phyloP scores from a whole-genome alignment of 2,113 vertebrate species.

The Elaphurus davidianus region DNA sequence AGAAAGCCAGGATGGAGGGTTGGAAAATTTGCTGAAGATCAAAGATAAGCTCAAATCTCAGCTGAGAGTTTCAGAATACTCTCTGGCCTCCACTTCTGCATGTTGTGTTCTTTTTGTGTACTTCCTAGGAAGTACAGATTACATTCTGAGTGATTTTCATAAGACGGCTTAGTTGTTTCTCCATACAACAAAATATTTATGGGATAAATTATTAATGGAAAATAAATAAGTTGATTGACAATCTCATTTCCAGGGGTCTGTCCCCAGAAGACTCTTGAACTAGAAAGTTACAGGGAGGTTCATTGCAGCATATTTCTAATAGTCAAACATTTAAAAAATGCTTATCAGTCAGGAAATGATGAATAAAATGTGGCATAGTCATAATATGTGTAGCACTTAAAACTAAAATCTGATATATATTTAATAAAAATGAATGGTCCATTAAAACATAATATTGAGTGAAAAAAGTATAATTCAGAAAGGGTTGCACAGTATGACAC shows the following conservation, averaged over 20 bases:
- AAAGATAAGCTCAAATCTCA: not conserved
- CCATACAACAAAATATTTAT: not conserved
- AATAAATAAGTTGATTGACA: not conserved
- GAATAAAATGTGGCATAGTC: not conserved
- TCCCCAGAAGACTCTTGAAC: not conserved
- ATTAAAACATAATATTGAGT: not conserved
- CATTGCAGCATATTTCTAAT: not conserved
- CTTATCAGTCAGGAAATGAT: not conserved
- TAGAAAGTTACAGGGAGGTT: not conserved
- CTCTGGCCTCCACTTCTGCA: not conserved
- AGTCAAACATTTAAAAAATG: not conserved
- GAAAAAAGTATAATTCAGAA: not conserved
- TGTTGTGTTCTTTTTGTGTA: not conserved
- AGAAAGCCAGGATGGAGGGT: not conserved
- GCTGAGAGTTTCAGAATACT: not conserved
- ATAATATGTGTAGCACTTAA: not conserved
- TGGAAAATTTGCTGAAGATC: not conserved
- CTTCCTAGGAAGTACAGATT: constrained; percentile 3
- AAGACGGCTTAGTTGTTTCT: not conserved
- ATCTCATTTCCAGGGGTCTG: not conserved
- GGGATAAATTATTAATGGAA: not conserved
- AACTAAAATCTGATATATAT: not conserved
- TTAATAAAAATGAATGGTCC: not conserved
- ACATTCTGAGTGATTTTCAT: not conserved
- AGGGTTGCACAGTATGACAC: not conserved